Base-by-base conservation (phyloP, 2,888 invertebrate genomes). In the Taenaris catops region DNA sequence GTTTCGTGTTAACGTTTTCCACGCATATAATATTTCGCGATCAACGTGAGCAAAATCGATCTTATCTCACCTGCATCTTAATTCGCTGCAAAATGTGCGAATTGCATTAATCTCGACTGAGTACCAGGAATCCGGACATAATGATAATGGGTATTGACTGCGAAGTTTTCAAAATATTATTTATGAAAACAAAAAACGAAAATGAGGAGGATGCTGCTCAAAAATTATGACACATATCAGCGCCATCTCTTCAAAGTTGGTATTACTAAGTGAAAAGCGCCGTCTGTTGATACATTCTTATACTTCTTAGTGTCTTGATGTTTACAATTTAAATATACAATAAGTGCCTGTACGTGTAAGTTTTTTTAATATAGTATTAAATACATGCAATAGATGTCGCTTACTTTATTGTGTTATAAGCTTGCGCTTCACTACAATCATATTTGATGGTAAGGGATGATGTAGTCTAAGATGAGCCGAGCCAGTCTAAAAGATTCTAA, bases 21-120 rank as follows among this genome's bases (percentile, higher is more conserved):
- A 69, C 69, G 71, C 63, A 49, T 70, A 71, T 74, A 66, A 63
- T 53, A 63, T 73, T 74, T 69, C 72, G 60, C 70, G 57, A 68
- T 69, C 64, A 59, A 59, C 57, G 59, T 55, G 58, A 58, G 61
- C 64, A 63, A 61, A 61, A 48, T 39, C 51, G 70, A 69, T 69
- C 50, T 64, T 70, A 72, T 73, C 70, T 46, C 44, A 11, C 44
- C 40, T 55, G 58, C 63, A 63, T 68, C 70, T 66, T 64, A 57
- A 65, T 66, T 58, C 60, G 48, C 54, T 55, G 51, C 54, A 41
- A 48, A 57, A 57, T 55, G 59, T 60, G 53, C 51, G 55, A 58
- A 65, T 65, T 49, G 55, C 54, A 59, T 64, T 50, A 57, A 59
- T 63, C 53, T 45, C 41, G 50, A 46, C 46, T 65, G 64, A 51